Base-by-base conservation (phyloP, 2,888 invertebrate species). In the Girardia tigrina region DNA sequence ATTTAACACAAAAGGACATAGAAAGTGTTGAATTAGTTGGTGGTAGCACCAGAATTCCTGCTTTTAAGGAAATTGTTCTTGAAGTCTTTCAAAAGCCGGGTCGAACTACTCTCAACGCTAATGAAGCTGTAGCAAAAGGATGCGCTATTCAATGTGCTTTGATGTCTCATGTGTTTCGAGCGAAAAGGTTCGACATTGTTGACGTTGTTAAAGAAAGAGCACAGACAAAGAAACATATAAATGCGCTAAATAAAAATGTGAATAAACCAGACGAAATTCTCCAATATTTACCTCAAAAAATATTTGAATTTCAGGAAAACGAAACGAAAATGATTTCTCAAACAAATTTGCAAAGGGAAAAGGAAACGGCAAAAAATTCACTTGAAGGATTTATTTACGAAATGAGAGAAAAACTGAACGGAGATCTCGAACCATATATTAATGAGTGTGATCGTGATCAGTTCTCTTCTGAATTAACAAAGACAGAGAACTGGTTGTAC, bases 301-400 rank as follows among this genome's bases (percentile, higher is more conserved):
- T 77, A 82, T 82, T 70, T 81, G 82, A 78, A 26, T 73, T 74
- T 28, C 74, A 77, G 42, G 75, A 78, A 27, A 78, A 75, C 70
- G 78, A 91, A 90, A 80, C 79, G 76, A 81, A 85, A 76, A 85
- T 86, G 86, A 83, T 84, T 27, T 80, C 80, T 75, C 90, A 90
- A 80, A 97, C 98, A 84, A 88, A 89, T 77, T 90, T 91, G 82
- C 97, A 97, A 85, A 94, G 93, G 81, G 92, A 94, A 82, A 89
- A 94, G 72, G 90, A 91, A 2, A 95, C 97, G 84, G 92, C 93
- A 0, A 90, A 94, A 81, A 98, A 98, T 85, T 91, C 94, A 1
- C 88, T 99, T 0, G 98, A 98, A 84, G 98, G 98, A 85, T 98
- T 94, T 82, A 93, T 98, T 29, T 99, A 99, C 83, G 95, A 95